Percentiles rank a stretch among this genome's conserved stretches.
phyloP scores from a whole-genome alignment of 2,888 invertebrate genomes.

The Gastracanthus pulcherrimus region DNA sequence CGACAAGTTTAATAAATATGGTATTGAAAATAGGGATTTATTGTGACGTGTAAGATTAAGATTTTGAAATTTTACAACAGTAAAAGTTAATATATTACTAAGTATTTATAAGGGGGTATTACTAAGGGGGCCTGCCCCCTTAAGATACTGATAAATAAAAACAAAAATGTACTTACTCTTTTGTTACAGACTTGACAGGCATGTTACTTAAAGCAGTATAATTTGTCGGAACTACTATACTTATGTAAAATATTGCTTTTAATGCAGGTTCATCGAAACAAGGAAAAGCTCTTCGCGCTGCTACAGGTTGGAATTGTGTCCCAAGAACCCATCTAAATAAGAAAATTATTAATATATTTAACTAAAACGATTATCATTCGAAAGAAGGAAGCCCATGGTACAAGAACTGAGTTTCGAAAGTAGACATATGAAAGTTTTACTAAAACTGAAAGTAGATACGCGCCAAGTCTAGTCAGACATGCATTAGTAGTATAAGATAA shows the following conservation, averaged over 20 bases:
- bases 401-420: not conserved
- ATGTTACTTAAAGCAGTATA: constrained; percentile 30
- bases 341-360: too few relatives aligned
- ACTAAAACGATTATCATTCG: too few relatives aligned
- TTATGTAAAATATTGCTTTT: constrained; percentile 16
- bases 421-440: not conserved
- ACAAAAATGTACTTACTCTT: not conserved
- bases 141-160: too few relatives aligned
- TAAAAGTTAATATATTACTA: too few relatives aligned
- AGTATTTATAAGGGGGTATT: too few relatives aligned
- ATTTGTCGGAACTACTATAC: not conserved
- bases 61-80: too few relatives aligned
- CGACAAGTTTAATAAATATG: too few relatives aligned
- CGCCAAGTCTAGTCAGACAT: not conserved
- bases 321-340: not conserved
- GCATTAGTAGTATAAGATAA: too few relatives aligned
- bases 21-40: too few relatives aligned
- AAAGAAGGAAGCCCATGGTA: too few relatives aligned
- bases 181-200: not conserved
- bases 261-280: constrained; percentile 40
- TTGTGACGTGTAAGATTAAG: too few relatives aligned
- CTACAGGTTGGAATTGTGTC: constrained; percentile 15
- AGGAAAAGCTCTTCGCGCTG: constrained; percentile 13
- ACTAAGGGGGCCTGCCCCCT: too few relatives aligned
- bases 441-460: not conserved